Conservation (phyloP, 1,140 invertebrate species). For the Drosophila micromelanica region DNA sequence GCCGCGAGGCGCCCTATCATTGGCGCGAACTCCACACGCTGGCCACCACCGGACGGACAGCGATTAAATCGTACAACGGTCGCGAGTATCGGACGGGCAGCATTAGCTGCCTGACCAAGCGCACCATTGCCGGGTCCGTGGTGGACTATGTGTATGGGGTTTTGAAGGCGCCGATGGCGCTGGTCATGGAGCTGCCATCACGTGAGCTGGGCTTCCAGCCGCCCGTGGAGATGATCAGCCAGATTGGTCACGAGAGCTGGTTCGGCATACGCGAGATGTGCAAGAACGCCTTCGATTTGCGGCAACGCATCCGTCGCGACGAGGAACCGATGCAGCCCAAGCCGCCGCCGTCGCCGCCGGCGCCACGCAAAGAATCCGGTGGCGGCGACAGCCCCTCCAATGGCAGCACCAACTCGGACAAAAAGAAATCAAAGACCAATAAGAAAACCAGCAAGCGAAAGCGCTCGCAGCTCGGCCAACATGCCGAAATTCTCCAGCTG, state of each 20-base stretch:
- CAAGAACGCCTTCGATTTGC: conserved; percentile 65
- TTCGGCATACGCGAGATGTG: conserved; percentile 83
- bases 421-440: conserved; percentile 26
- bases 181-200: conserved; percentile 89
- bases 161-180: conserved; percentile 88
- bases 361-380: background rate
- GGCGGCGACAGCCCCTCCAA: background rate
- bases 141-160: conserved; percentile 89
- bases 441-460: conserved; percentile 53
- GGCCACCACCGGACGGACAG: conserved; percentile 82
- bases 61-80: conserved; percentile 85
- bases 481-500: conserved; percentile 42
- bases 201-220: conserved; percentile 87
- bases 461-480: conserved; percentile 27
- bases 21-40: conserved; percentile 77
- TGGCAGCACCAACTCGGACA: background rate
- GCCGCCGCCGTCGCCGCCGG: conserved; percentile 17
- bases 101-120: conserved; percentile 81
- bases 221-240: conserved; percentile 86
- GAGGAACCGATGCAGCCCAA: conserved; percentile 44
- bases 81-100: conserved; percentile 84
- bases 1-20: conserved; percentile 77
- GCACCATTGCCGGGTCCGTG: conserved; percentile 88
- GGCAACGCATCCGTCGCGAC: conserved; percentile 45
- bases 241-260: conserved; percentile 86